Conservation (phyloP, 2,113 vertebrate species). For the Crotalus helleri region DNA sequence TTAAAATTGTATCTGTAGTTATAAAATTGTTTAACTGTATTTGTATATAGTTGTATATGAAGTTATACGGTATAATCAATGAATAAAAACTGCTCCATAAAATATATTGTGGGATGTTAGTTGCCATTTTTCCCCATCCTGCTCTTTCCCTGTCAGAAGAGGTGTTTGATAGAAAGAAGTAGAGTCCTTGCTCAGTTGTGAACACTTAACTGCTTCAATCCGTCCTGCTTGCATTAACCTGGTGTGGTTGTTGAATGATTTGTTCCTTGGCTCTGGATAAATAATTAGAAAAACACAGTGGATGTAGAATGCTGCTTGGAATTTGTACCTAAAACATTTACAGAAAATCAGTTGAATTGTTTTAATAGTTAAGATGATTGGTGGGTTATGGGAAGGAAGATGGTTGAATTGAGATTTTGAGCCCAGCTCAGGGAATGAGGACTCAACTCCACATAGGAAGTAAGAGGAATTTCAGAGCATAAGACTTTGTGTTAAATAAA, state of each 20-base stretch:
- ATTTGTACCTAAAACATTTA: conserved; percentile 32
- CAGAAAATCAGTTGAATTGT: conserved; percentile 23
- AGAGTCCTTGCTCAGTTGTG: conserved; percentile 27
- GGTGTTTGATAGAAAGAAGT: conserved; percentile 9
- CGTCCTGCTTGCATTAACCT: conserved; percentile 38
- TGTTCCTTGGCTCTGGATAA: conserved; percentile 30
- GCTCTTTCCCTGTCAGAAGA: not conserved
- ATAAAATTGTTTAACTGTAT: not conserved
- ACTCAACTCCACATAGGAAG: conserved; percentile 31
- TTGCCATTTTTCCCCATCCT: not conserved
- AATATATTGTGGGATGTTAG: not conserved
- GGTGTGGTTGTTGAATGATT: conserved; percentile 37
- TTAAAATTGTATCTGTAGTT: not conserved
- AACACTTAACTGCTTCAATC: conserved; percentile 34
- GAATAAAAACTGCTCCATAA: not conserved
- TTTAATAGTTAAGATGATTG: conserved; percentile 28
- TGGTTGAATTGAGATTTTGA: conserved; percentile 12
- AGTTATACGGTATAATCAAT: not conserved
- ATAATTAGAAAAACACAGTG: not conserved
- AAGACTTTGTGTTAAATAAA: conserved; percentile 24
- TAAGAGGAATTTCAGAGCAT: conserved; percentile 37
- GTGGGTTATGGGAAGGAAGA: conserved; percentile 29
- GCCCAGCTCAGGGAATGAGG: conserved; percentile 25
- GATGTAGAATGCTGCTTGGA: conserved; percentile 24
- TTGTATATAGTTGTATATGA: not conserved